These are phyloP conservation scores for Euplexia lucipara DNA, from an alignment of 2,888 invertebrate species.

Conservation along the genomic window DNA sequence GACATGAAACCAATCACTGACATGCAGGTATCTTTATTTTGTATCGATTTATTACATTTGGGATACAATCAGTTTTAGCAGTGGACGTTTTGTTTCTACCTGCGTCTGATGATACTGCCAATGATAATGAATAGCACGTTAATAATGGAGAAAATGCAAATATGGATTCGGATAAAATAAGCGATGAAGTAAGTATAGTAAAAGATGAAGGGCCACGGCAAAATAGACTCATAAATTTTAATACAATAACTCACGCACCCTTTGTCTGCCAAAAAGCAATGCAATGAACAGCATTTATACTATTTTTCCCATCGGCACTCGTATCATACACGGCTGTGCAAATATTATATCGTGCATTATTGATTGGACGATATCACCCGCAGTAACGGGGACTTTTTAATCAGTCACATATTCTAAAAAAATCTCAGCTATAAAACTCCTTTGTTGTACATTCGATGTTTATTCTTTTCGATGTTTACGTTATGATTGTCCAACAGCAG, in stretches of 20 bases:
- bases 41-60: constrained; percentile 43
- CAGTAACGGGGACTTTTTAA: constrained; percentile 51
- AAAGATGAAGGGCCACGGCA: background rate
- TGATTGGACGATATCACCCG: constrained; percentile 64
- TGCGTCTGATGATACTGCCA: constrained; percentile 1
- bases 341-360: constrained; percentile 65
- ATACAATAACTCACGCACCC: background rate
- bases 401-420: constrained; percentile 40
- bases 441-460: constrained; percentile 36
- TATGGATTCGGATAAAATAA: background rate
- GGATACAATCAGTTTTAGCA: constrained; percentile 22
- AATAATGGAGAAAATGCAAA: background rate
- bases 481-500: constrained; percentile 25
- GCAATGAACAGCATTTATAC: constrained; percentile 7
- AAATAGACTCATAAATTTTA: background rate
- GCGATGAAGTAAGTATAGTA: background rate
- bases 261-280: background rate
- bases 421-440: constrained; percentile 32
- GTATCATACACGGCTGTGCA: constrained; percentile 35
- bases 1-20: constrained; percentile 48
- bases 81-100: constrained; percentile 9
- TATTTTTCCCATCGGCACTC: constrained; percentile 10
- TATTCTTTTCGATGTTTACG: constrained; percentile 28
- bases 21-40: constrained; percentile 42
- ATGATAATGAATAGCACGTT: background rate